Percentiles rank a stretch among this genome's conserved stretches.
phyloP scores from a whole-genome alignment of 2,888 invertebrate species.

The Drosophila colorata region DNA sequence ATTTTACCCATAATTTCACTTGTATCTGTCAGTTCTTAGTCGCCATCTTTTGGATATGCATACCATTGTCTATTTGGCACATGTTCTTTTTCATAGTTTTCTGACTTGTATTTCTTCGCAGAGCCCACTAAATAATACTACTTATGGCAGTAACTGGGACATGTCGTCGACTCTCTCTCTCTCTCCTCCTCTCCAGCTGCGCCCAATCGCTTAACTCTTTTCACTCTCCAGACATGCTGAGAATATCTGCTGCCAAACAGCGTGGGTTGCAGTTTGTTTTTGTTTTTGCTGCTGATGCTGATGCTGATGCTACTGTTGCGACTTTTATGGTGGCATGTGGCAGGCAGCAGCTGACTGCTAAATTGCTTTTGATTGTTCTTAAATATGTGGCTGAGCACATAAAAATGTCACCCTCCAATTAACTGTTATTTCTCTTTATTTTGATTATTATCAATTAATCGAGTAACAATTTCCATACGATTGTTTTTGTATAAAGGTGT shows the following conservation, averaged over 20 bases:
- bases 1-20: slow-evolving; percentile 6
- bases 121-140: slow-evolving; percentile 46
- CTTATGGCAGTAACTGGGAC: slow-evolving; percentile 51
- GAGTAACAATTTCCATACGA: neutral
- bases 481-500: neutral
- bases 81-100: slow-evolving; percentile 47
- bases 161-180: slow-evolving; percentile 5
- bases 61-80: slow-evolving; percentile 41
- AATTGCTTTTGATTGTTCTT: slow-evolving; percentile 54
- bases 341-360: slow-evolving; percentile 40
- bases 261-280: slow-evolving; percentile 50
- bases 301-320: slow-evolving; percentile 23
- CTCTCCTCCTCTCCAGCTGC: slow-evolving; percentile 3
- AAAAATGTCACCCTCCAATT: slow-evolving; percentile 38
- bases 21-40: slow-evolving; percentile 1
- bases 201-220: slow-evolving; percentile 6
- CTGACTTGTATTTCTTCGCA: slow-evolving; percentile 24
- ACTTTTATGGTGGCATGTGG: slow-evolving; percentile 42
- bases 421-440: slow-evolving; percentile 16
- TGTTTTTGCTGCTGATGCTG: slow-evolving; percentile 18
- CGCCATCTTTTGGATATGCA: slow-evolving; percentile 2
- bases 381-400: slow-evolving; percentile 34
- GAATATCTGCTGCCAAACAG: slow-evolving; percentile 36
- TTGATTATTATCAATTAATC: slow-evolving; percentile 36
- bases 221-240: slow-evolving; percentile 12